Evolutionary conservation across 2,888 invertebrate species (phyloP), one percentile per base, ranked within the genome.

Genomic region (Heliconius aoede): DNA sequence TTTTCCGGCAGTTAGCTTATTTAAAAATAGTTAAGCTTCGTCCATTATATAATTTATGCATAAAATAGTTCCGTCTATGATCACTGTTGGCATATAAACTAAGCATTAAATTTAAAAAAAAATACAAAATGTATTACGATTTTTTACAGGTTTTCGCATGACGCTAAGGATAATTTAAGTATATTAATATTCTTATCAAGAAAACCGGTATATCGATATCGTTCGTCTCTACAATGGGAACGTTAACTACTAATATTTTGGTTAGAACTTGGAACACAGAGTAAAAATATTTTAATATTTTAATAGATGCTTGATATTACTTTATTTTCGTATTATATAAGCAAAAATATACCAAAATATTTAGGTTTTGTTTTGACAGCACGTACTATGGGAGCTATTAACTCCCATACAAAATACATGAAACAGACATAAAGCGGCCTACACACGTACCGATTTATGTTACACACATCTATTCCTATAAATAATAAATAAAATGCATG

Each of bases 381-480:
- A 32, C 30, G 30, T 21, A 30, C 28, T 55, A 24, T 55, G n/a
- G n/a, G n/a, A 28, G 51, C 51, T 51, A 15, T 55, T n/a, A n/a
- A 69, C 13, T 55, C 30, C n/a, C n/a, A 55, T 32, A 55, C 24
- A 32, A 69, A 55, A 69, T 7, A 15, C 30, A 55, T 55, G 55
- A 69, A 55, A 69, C 51, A 28, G 21, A 51, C 30, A 51, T 69
- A 51, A 69, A 69, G 51, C 30, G 51, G 11, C 36, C 64, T 64
- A 65, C 67, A 58, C 67, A 69, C 75, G 73, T 74, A 64, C 73
- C 72, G 51, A 74, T 72, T 69, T 75, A 68, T 76, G 72, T 65
- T 65, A 36, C 24, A 8, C 32, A 32, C 77, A 75, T 68, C 80
- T 81, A 81, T 82, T 81, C 81, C 74, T 78, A 82, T 82, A 81